A percentile compares a stretch with the other conserved stretches of the same genome.
Evolutionary conservation across 2,888 invertebrate species (phyloP).

Genomic region (Eristalis pertinax): DNA sequence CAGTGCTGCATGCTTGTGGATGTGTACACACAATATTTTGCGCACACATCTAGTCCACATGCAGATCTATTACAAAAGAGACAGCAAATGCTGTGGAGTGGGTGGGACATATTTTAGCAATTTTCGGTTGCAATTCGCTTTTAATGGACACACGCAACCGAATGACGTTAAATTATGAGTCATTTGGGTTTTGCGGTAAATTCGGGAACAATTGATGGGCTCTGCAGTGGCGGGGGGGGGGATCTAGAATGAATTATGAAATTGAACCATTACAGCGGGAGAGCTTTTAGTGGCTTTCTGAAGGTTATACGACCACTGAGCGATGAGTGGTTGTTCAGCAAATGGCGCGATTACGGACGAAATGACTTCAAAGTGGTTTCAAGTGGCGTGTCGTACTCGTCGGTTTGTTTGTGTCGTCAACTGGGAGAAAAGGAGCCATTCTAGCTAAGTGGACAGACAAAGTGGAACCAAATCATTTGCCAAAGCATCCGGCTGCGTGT

Average conservation of each 20-base stretch:
- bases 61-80: background rate
- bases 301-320: background rate
- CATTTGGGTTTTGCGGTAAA: slow-evolving; percentile 10
- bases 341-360: too few species aligned
- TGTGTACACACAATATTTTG: too few species aligned
- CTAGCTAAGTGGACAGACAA: too few species aligned
- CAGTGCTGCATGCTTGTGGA: too few species aligned
- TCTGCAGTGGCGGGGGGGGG: background rate
- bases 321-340: background rate
- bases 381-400: too few species aligned
- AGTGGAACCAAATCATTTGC: too few species aligned
- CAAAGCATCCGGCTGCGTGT: too few species aligned
- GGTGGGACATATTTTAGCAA: slow-evolving; percentile 30
- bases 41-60: background rate
- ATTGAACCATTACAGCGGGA: background rate
- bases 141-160: slow-evolving; percentile 42
- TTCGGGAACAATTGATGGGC: background rate
- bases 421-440: too few species aligned
- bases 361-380: background rate
- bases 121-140: slow-evolving; percentile 46
- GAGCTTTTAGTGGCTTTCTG: background rate
- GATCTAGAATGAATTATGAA: slow-evolving; percentile 2
- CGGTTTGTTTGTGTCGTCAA: too few species aligned
- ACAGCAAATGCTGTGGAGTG: background rate
- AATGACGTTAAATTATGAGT: slow-evolving; percentile 45